Evolutionary conservation across 2,113 vertebrate genomes (phyloP), one percentile per base, ranked within the genome.

Genomic region (Silurus asotus): DNA sequence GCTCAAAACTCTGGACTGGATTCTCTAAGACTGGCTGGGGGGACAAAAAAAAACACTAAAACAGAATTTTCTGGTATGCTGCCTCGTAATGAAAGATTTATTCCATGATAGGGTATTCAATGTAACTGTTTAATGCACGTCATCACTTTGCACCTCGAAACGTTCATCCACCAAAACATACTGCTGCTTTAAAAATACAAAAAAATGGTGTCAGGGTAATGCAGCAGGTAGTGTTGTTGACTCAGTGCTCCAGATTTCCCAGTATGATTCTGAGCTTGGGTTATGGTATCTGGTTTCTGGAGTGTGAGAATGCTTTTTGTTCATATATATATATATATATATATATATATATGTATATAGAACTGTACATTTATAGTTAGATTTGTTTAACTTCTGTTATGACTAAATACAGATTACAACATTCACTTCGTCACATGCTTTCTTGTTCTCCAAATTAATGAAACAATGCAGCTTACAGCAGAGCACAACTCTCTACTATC

Each of bases 1-100:
- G 93, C 92, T 77, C 72, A 85, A 95, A 95, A 90, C 89, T 83
- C 87, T 84, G 95, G 93, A 89, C 58, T 28, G 92, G 93, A 95
- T 37, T 87, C 58, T 19, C 4, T 58, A 8, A 25, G 19, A 82
- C 15, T 45, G 53, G 17, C n/a, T 53, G 7, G 2, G 56, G 23
- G 56, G 23, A 10, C 15, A 61, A 58, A 61, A 23, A n/a, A 59
- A 45, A 17, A 11, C 53, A 56, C 51, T n/a, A 19, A 25, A 75
- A 56, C n/a, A 20, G 28, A 15, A 14, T 58, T 58, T 58, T 25
- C 49, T 74, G 7, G 70, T 51, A 49, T 65, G 6, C 28, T 70
- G 67, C 15, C 14, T 74, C 13, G 45, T 9, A 51, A 20, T 19
- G 58, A 78, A 58, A 56, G 25, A 28, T 58, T 9, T 3, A 17